Conservation (phyloP, 2,113 vertebrate genomes). For the Agapornis roseicollis region DNA sequence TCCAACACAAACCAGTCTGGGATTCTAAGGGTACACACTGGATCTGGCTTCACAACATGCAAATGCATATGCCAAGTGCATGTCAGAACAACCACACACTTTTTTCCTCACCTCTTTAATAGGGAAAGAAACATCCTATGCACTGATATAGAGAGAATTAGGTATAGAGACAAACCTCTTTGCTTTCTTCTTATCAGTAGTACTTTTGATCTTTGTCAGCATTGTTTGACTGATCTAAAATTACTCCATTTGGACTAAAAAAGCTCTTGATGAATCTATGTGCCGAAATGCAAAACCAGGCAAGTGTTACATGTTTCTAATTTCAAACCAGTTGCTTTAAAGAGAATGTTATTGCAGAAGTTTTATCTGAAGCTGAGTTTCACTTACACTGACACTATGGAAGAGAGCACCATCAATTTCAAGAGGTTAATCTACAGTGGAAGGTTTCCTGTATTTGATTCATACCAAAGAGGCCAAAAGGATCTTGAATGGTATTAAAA, state of each 20-base stretch:
- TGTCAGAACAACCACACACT: not conserved
- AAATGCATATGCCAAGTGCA: not conserved
- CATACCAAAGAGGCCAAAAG: not conserved
- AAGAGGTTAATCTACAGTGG: not conserved
- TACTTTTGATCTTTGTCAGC: not conserved
- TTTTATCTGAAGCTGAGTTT: not conserved
- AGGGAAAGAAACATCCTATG: not conserved
- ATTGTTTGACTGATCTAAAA: not conserved
- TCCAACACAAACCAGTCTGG: no score
- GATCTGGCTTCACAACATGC: no score
- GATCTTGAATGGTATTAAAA: not conserved
- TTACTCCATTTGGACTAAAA: not conserved
- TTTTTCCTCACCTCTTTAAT: accelerated
- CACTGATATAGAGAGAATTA: not conserved
- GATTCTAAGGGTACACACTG: no score
- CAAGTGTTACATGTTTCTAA: not conserved
- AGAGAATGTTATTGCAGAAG: not conserved
- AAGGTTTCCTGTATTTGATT: not conserved
- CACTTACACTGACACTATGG: not conserved
- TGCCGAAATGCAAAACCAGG: not conserved
- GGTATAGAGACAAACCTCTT: not conserved
- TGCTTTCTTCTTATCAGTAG: accelerated
- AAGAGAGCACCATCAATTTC: not conserved
- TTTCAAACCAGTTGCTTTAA: not conserved
- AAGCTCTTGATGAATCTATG: not conserved